A percentile compares a stretch with the other conserved stretches of the same genome.
These are phyloP conservation scores for Salpingus planirostris DNA, from an alignment of 2,888 invertebrate species.

Conservation along the genomic window DNA sequence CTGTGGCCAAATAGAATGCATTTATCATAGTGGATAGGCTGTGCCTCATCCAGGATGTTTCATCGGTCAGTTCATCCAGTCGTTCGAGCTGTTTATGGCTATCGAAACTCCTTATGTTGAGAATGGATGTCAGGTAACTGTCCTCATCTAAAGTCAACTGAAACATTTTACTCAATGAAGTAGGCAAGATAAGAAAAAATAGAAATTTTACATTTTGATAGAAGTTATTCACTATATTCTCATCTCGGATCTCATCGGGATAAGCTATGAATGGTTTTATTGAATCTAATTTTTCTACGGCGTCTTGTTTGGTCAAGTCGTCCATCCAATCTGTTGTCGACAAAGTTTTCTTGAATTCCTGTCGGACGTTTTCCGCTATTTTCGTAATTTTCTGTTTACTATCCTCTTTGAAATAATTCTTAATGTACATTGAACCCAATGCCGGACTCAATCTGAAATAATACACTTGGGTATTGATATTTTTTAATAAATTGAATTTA, in stretches of 20 bases:
- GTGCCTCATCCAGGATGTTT: no score
- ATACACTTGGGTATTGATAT: no score
- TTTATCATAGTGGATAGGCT: no score
- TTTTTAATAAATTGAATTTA: not conserved
- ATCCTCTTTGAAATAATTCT: slow-evolving; percentile 69
- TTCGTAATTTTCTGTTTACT: slow-evolving; percentile 69
- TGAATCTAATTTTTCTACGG: slow-evolving; percentile 61
- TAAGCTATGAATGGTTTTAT: slow-evolving; percentile 82
- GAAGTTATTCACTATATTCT: slow-evolving; percentile 63
- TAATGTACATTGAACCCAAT: slow-evolving; percentile 71
- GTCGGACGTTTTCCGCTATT: slow-evolving; percentile 70
- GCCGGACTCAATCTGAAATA: slow-evolving; percentile 51
- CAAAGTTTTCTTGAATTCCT: slow-evolving; percentile 66
- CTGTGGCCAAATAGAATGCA: slow-evolving; percentile 46
- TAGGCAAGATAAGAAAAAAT: not conserved
- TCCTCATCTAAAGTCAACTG: not conserved
- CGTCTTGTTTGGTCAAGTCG: slow-evolving; percentile 57
- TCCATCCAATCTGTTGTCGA: slow-evolving; percentile 83
- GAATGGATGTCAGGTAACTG: no score
- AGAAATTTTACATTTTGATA: slow-evolving; percentile 53
- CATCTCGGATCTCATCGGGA: slow-evolving; percentile 73
- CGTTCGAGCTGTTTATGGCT: no score
- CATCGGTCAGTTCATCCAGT: no score
- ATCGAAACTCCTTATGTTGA: no score
- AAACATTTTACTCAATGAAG: not conserved